Evolutionary conservation across 2,113 vertebrate genomes (phyloP).

Genomic region (Corythoichthys haematopterus): DNA sequence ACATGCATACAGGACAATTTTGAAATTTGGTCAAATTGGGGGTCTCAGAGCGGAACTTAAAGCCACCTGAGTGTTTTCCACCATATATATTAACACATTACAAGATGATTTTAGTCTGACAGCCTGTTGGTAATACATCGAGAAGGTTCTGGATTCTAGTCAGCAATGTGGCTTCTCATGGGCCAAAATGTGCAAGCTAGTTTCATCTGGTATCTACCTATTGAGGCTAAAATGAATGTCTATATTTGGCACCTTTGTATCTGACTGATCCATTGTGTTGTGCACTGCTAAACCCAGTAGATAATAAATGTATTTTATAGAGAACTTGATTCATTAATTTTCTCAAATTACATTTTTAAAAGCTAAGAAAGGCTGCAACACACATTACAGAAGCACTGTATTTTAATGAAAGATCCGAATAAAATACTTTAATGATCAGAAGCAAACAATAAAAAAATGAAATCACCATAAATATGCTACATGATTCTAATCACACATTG

Average conservation of each 20-base stretch:
- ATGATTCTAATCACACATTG: constrained; percentile 50
- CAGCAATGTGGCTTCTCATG: not conserved
- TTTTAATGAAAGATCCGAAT: constrained; percentile 66
- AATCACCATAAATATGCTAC: constrained; percentile 70
- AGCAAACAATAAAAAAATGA: constrained; percentile 49
- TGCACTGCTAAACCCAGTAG: not conserved
- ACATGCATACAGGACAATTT: too few species aligned
- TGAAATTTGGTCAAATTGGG: too few species aligned
- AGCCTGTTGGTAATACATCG: not conserved
- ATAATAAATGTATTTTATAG: not conserved
- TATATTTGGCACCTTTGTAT: not conserved
- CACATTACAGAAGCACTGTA: constrained; percentile 36
- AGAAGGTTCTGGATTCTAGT: not conserved
- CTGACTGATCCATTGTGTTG: not conserved
- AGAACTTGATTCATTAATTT: not conserved
- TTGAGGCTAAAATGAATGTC: not conserved
- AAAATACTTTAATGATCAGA: constrained; percentile 68
- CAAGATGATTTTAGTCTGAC: not conserved
- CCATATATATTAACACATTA: too few species aligned
- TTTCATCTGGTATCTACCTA: not conserved
- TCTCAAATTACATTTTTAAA: not conserved
- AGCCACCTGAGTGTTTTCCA: too few species aligned
- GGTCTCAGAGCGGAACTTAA: too few species aligned
- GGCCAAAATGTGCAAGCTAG: not conserved
- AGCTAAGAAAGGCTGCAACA: not conserved